A percentile compares a stretch with the other conserved stretches of the same genome.
Conservation (phyloP, 2,888 invertebrate genomes). For the Kuschelorhynchus macadamiae region DNA sequence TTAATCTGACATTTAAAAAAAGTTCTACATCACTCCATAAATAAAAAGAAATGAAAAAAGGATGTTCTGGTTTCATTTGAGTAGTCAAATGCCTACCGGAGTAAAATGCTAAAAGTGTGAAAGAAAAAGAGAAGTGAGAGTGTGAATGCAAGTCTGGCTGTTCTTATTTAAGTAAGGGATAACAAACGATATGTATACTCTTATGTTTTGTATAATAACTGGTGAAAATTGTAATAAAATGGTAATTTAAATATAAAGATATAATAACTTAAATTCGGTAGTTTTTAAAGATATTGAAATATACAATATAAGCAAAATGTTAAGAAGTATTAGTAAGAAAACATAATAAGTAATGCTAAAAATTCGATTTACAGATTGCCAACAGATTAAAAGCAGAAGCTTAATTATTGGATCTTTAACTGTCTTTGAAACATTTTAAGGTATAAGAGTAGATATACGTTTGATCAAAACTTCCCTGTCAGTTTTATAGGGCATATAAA, state of each 20-base stretch:
- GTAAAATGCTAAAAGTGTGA: slow-evolving; percentile 44
- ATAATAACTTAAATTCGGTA: too few species aligned
- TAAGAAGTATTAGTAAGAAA: too few species aligned
- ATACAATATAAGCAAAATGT: too few species aligned
- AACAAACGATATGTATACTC: neutral
- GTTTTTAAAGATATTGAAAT: too few species aligned
- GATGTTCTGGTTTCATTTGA: slow-evolving; percentile 44
- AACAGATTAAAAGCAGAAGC: too few species aligned
- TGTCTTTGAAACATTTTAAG: neutral
- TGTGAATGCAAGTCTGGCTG: slow-evolving; percentile 67
- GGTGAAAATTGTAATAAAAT: too few species aligned
- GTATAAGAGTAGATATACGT: neutral
- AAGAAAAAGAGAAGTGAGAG: slow-evolving; percentile 54
- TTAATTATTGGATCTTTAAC: too few species aligned
- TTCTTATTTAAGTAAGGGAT: slow-evolving; percentile 61
- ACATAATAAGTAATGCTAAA: too few species aligned
- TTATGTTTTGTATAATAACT: slow-evolving; percentile 3
- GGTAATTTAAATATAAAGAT: too few species aligned
- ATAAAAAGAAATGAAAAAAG: slow-evolving; percentile 41
- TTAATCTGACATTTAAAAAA: neutral
- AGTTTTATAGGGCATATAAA: neutral
- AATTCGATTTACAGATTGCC: too few species aligned
- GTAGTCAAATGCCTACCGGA: slow-evolving; percentile 57
- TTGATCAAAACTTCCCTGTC: neutral
- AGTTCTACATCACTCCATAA: slow-evolving; percentile 23